These are phyloP conservation scores for Brachyrhaphis roseni DNA, from an alignment of 2,797 vertebrate genomes.

Conservation along the genomic window DNA sequence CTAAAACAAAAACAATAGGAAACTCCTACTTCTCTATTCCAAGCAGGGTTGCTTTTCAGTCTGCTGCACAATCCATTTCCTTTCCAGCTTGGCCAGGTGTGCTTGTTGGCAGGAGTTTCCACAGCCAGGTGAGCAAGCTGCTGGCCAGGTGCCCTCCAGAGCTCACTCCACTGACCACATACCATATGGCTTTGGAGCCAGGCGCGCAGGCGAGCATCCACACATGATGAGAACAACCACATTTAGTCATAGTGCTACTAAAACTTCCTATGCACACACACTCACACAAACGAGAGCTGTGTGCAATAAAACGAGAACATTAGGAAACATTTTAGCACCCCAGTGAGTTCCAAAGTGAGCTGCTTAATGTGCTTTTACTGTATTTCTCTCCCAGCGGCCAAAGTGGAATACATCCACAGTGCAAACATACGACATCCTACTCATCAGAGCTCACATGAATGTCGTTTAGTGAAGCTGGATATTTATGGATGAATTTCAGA, in stretches of 20 bases:
- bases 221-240: slow-evolving; percentile 4
- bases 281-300: slow-evolving; percentile 8
- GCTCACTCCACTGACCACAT: slow-evolving; percentile 70
- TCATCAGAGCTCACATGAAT: slow-evolving; percentile 55
- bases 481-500: slow-evolving; percentile 15
- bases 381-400: slow-evolving; percentile 44
- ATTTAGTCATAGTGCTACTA: slow-evolving; percentile 27
- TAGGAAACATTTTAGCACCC: slow-evolving; percentile 55
- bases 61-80: slow-evolving; percentile 57
- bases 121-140: slow-evolving; percentile 76
- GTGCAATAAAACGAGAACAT: slow-evolving; percentile 52
- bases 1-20: background rate
- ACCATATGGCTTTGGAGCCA: slow-evolving; percentile 71
- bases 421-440: slow-evolving; percentile 41
- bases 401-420: slow-evolving; percentile 43
- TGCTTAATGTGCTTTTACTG: slow-evolving; percentile 68
- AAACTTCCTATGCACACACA: slow-evolving; percentile 11
- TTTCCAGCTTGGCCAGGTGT: slow-evolving; percentile 67
- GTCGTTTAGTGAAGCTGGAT: slow-evolving; percentile 39
- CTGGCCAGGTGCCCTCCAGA: slow-evolving; percentile 78
- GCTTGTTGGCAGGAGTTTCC: slow-evolving; percentile 63
- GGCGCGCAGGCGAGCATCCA: slow-evolving; percentile 44
- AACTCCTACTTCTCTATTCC: background rate
- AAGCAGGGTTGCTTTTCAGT: slow-evolving; percentile 36
- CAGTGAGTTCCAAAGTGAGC: slow-evolving; percentile 59